These are phyloP conservation scores for Platycheirus rosarum DNA, from an alignment of 2,888 invertebrate genomes.

Conservation along the genomic window DNA sequence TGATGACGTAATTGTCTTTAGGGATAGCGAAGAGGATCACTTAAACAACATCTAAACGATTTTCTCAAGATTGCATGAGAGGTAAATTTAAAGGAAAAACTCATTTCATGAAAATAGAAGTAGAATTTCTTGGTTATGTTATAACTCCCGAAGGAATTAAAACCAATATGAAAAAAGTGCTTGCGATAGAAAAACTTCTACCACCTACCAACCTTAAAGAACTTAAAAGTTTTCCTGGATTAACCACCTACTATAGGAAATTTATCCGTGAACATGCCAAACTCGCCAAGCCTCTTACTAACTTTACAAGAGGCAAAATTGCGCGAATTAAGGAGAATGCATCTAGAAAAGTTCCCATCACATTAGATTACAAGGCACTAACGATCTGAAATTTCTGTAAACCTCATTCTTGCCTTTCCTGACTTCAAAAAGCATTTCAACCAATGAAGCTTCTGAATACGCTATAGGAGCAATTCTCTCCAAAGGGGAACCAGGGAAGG, in stretches of 20 bases:
- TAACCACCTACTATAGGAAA: constrained; percentile 66
- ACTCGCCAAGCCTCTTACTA: constrained; percentile 59
- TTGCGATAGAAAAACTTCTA: constrained; percentile 33
- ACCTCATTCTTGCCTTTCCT: no score
- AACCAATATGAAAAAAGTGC: constrained; percentile 41
- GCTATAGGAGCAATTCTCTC: no score
- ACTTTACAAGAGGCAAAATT: constrained; percentile 62
- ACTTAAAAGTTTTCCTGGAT: constrained; percentile 55
- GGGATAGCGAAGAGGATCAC: no score
- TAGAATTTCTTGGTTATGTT: no score
- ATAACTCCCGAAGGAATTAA: constrained; percentile 37
- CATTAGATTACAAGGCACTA: constrained; percentile 44
- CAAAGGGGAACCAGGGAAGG: no score
- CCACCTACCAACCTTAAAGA: constrained; percentile 68
- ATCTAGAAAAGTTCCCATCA: constrained; percentile 56
- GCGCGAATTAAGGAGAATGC: constrained; percentile 58
- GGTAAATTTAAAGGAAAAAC: no score
- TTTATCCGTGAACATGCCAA: no score
- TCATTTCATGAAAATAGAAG: constrained; percentile 60
- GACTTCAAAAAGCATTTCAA: no score
- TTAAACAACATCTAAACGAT: constrained; percentile 44
- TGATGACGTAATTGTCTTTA: no score
- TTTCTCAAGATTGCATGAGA: constrained; percentile 21
- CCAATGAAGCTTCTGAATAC: no score
- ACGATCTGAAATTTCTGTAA: no score